Evolutionary conservation across 53 echinoderm and acorn worm species (phyloP), one percentile per base, ranked within the genome.

Genomic region (Arbacia lixula): DNA sequence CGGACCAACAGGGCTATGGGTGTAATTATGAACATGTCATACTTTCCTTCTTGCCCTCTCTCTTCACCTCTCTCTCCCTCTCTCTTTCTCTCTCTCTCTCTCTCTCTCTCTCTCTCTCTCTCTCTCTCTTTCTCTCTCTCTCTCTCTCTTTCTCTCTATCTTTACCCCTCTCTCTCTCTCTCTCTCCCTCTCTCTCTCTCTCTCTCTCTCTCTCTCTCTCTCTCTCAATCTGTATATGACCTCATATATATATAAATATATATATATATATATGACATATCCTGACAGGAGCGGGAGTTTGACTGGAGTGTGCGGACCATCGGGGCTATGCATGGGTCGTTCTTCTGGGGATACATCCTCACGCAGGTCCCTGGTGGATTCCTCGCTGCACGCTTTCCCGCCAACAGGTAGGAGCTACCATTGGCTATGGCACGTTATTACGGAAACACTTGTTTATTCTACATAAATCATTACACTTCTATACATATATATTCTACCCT

Each of bases 331-430:
- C 97, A 97, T 74, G 87, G 94, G 36, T 97, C 97, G 17, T 97
- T 97, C 72, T 97, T 97, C 85, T 97, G 94, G 94, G 97, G 97
- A 10, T 97, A 97, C 62, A 91, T 97, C 11, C 68, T 97, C 49
- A 97, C 97, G 6, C 97, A 97, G 66, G 86, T 97, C 24, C 97
- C 97, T 4, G 97, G 97, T n/a, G 97, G 97, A 30, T 97, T 94
- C 74, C 85, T 97, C 17, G 93, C 94, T 9, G 92, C 97, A 12
- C 87, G 92, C 76, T 89, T 94, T 66, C 91, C 94, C 60, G 94
- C 97, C 24, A 97, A 94, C 71, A 94, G 90, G 97, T 93, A 60
- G 78, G 78, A 3, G 17, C 16, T 14, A n/a, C n/a, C n/a, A n/a
- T n/a, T n/a, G n/a, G n/a, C n/a, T n/a, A n/a, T n/a, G n/a, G n/a